phyloP scores from a whole-genome alignment of 2,888 invertebrate genomes.

The Caradrina clavipalpis region DNA sequence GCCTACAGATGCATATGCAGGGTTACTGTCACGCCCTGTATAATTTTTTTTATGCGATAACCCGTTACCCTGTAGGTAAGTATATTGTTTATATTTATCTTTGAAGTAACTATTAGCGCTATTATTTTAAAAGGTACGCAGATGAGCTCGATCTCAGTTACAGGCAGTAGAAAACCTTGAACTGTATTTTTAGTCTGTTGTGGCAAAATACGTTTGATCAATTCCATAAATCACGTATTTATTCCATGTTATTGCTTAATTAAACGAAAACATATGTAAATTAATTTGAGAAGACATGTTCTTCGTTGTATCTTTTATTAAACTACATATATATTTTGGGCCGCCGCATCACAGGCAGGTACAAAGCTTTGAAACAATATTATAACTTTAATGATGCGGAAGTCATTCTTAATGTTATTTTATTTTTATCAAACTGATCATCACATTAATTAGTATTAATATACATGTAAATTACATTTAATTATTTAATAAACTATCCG shows the following conservation, averaged over 20 bases:
- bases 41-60: not conserved
- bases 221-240: not conserved
- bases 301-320: not conserved
- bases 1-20: not conserved
- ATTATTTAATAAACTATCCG: constrained; percentile 18
- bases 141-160: not conserved
- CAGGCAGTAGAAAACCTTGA: not conserved
- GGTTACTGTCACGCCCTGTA: not conserved
- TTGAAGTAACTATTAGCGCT: not conserved
- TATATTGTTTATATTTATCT: not conserved
- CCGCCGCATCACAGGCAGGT: not conserved
- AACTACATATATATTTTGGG: not conserved
- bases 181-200: not conserved
- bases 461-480: constrained; percentile 9
- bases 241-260: constrained; percentile 4
- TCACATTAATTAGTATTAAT: constrained; percentile 2
- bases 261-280: not conserved
- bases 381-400: constrained; percentile 37
- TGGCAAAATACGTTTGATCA: constrained; percentile 2
- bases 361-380: constrained; percentile 3
- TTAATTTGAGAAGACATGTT: not conserved
- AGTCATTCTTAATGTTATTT: constrained; percentile 8
- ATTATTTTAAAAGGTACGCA: not conserved
- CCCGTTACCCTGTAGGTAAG: too few relatives aligned
- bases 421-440: constrained; percentile 17